phyloP scores from a whole-genome alignment of 2,888 invertebrate species.

The Teinopalpus imperialis region DNA sequence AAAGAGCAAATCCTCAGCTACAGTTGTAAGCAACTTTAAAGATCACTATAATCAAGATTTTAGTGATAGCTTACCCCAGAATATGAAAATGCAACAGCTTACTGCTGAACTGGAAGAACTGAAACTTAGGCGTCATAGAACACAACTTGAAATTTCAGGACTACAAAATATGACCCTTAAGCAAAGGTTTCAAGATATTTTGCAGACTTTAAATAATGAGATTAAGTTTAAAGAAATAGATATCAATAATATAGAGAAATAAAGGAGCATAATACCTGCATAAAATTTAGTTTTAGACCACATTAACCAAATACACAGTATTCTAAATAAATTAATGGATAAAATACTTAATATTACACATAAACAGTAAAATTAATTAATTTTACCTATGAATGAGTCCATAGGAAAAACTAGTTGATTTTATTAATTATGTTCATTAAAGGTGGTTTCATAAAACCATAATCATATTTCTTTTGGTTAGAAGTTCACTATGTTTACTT shows the following conservation, averaged over 20 bases:
- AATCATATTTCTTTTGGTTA: too few relatives aligned
- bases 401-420: too few relatives aligned
- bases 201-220: conserved; percentile 87
- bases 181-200: conserved; percentile 88
- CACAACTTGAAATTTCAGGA: conserved; percentile 88
- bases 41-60: conserved; percentile 19
- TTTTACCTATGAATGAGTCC: too few relatives aligned
- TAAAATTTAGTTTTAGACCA: too few relatives aligned
- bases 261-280: too few relatives aligned
- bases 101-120: conserved; percentile 86
- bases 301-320: too few relatives aligned
- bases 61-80: conserved; percentile 56
- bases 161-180: conserved; percentile 91
- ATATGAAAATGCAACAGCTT: conserved; percentile 84
- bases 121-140: conserved; percentile 85
- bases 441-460: too few relatives aligned
- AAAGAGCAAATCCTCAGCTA: not conserved
- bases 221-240: conserved; percentile 87
- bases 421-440: too few relatives aligned
- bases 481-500: too few relatives aligned
- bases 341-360: too few relatives aligned
- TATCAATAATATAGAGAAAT: conserved; percentile 12
- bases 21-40: not conserved
- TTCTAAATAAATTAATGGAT: too few relatives aligned
- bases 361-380: too few relatives aligned